Evolutionary conservation across 2,113 vertebrate genomes (phyloP).

Genomic region (Corythaeola cristata): DNA sequence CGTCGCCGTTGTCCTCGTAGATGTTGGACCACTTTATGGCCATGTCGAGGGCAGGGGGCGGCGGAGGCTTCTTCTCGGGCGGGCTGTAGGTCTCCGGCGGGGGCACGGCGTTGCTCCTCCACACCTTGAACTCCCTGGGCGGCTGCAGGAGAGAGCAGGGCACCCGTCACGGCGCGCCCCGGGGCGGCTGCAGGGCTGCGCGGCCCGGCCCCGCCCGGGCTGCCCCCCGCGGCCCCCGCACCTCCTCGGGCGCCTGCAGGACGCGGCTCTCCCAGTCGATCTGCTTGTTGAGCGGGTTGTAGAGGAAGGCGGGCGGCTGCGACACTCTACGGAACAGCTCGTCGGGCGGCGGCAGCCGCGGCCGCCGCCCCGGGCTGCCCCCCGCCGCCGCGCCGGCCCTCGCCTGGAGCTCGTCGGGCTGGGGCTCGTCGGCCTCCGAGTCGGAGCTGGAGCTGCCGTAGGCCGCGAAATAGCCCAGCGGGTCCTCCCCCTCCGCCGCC

Average conservation of each 20-base stretch:
- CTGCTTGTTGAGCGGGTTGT: conserved; percentile 89
- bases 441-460: conserved; percentile 80
- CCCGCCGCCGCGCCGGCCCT: background rate
- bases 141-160: conserved; percentile 76
- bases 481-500: conserved; percentile 82
- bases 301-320: conserved; percentile 90
- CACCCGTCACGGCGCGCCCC: background rate
- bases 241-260: conserved; percentile 89
- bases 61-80: conserved; percentile 85
- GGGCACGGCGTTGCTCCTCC: conserved; percentile 89
- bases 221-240: background rate
- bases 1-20: conserved; percentile 95
- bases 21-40: conserved; percentile 98
- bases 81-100: conserved; percentile 85
- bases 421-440: conserved; percentile 54
- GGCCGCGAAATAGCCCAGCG: conserved; percentile 87
- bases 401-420: background rate
- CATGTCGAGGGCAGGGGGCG: conserved; percentile 91
- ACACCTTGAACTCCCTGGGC: conserved; percentile 86
- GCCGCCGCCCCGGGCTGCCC: conserved; percentile 30
- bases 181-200: background rate
- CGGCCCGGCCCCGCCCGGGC: no score
- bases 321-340: conserved; percentile 89
- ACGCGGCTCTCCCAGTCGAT: conserved; percentile 94
- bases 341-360: conserved; percentile 81